phyloP scores from a whole-genome alignment of 2,888 invertebrate species.

The Acleris laterana region DNA sequence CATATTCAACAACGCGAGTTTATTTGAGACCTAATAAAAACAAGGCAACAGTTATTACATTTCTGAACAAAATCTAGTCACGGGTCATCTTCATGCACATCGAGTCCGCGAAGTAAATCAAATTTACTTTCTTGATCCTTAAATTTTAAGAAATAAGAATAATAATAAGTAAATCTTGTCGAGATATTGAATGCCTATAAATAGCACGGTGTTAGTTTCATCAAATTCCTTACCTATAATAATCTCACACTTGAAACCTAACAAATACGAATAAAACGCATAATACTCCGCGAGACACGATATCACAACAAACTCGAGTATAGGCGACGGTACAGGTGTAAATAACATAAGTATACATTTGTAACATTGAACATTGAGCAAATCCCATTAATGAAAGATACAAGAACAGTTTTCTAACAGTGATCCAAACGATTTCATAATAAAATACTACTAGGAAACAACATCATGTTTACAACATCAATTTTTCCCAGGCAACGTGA shows the following conservation, averaged over 20 bases:
- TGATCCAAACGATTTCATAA: too few species aligned
- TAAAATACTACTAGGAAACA: too few species aligned
- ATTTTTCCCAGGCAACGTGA: too few species aligned
- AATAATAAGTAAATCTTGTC: conserved; percentile 6
- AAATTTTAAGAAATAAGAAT: conserved; percentile 12
- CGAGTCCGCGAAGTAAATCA: background rate
- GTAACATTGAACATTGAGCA: too few species aligned
- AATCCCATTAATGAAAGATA: too few species aligned
- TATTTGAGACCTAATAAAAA: conserved; percentile 61
- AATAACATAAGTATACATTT: background rate
- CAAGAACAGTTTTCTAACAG: too few species aligned
- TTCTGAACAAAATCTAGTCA: conserved; percentile 40
- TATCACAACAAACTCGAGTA: conserved; percentile 44
- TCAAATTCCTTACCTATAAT: conserved; percentile 56
- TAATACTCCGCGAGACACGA: conserved; percentile 41
- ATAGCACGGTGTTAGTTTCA: conserved; percentile 38
- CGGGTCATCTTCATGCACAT: conserved; percentile 4
- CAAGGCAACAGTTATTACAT: conserved; percentile 65
- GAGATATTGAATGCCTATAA: conserved; percentile 1
- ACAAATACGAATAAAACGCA: conserved; percentile 22
- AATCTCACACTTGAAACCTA: conserved; percentile 56
- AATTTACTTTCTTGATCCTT: conserved; percentile 6
- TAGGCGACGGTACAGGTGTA: conserved; percentile 24
- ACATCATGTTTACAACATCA: too few species aligned
- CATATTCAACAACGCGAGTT: conserved; percentile 51